Evolutionary conservation across 2,888 invertebrate genomes (phyloP).

Genomic region (Beris morrisii): DNA sequence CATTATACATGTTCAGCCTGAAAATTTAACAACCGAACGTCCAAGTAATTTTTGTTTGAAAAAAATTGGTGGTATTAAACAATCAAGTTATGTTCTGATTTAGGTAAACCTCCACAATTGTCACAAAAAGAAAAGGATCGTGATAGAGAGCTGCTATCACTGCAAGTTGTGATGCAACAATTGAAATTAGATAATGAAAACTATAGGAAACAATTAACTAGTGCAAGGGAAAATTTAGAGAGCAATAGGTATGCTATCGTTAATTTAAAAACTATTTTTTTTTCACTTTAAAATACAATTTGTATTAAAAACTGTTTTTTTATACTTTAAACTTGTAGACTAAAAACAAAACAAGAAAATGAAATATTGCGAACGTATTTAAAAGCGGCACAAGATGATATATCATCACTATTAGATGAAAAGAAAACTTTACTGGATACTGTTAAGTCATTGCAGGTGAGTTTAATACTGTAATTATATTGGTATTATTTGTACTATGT

Average conservation of each 20-base stretch:
- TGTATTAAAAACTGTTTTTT: constrained; percentile 14
- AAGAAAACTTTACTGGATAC: constrained; percentile 73
- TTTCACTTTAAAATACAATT: neutral
- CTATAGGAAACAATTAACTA: constrained; percentile 62
- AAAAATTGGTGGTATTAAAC: neutral
- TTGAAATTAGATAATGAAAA: constrained; percentile 66
- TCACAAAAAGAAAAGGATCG: constrained; percentile 47
- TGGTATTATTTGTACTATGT: constrained; percentile 15
- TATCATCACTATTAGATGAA: constrained; percentile 70
- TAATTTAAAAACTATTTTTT: neutral
- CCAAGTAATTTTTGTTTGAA: neutral
- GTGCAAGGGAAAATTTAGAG: constrained; percentile 60
- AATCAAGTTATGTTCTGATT: neutral
- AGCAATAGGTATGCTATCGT: constrained; percentile 57
- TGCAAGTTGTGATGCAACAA: constrained; percentile 60
- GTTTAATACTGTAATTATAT: constrained; percentile 36
- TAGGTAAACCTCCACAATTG: constrained; percentile 41
- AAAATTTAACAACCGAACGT: constrained; percentile 39
- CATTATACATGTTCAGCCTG: constrained; percentile 71
- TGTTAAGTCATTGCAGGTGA: constrained; percentile 68
- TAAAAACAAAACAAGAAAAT: constrained; percentile 61
- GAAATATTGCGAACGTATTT: constrained; percentile 64
- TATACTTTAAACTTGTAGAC: constrained; percentile 43
- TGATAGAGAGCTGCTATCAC: constrained; percentile 57
- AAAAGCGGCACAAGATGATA: constrained; percentile 74